Base-by-base conservation (phyloP, 1,140 invertebrate species). In the Dufourea novaeangliae region DNA sequence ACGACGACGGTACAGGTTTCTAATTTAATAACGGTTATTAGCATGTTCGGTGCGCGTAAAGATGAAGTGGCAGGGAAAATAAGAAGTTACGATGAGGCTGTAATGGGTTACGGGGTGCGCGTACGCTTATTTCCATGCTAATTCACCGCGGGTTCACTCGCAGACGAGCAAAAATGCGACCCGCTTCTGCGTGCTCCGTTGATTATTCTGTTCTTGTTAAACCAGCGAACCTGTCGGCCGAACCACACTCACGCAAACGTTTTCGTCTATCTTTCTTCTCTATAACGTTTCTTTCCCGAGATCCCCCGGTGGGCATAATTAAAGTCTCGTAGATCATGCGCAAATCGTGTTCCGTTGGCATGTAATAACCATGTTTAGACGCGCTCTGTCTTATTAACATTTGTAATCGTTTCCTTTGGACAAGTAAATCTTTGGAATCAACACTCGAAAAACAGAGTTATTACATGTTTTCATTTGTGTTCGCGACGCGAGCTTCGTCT, bases 161-260 rank as follows among this genome's bases (percentile, higher is more conserved):
- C 44, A 17, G 32, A n/a, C 22, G 22, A 22, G 20, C 17, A 59
- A 32, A 59, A 59, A 59, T 34, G 17, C 32, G 20, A 12, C 14
- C 29, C 29, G 8, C 57, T 34, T 54, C 22, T 27, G 22, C 52
- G 22, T 34, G 20, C 27, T 20, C n/a, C 22, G 2, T n/a, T 74
- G 66, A 75, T 80, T 82, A 80, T 62, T 80, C 67, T 27, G 66
- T 80, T 64, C 52, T 63, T 29, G 27, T 62, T 27, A 50, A 74
- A 73, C 52, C 29, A 50, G 32, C 67, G 46, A 67, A 44, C n/a
- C 29, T 68, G 57, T 80, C 78, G 68, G 52, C 5, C 41, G 41
- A 27, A 10, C n/a, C 34, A 46, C 46, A n/a, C 66, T 50, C 76
- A 17, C 59, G 66, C 32, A 39, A 62, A 2, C 6, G 17, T 29